Base-by-base conservation (phyloP, 2,888 invertebrate genomes). In the Trissolcus brochymenae region DNA sequence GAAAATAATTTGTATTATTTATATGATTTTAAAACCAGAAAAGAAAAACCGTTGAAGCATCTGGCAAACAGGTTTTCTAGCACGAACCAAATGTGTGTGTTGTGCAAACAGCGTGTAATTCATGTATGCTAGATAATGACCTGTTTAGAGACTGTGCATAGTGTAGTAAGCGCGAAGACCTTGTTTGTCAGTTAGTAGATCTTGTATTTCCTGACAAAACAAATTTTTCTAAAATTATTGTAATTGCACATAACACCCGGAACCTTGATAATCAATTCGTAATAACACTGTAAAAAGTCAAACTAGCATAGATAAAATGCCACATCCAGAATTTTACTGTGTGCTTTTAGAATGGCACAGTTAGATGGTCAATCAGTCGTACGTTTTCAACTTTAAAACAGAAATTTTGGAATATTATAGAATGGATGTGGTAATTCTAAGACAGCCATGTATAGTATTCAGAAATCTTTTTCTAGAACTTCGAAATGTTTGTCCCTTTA, bases 371-470 rank as follows among this genome's bases (percentile, higher is more conserved):
- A 1, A 13, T 4, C 6, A n/a, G 6, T 46, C 41, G 6, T 72
- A 72, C 35, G 49, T 71, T 7, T 82, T 80, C 61, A 60, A 81
- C 66, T 80, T 29, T 4, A 6, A 4, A 4, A 7, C 1, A 29
- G 29, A 29, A 29, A 50, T 81, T 16, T 2, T 73, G 0, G 59
- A 66, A 13, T 81, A 83, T 51, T 82, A 82, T 62, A 64, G 57
- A 17, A 71, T 76, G 11, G 81, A 82, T 40, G 81, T 82, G 0
- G 72, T 66, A 7, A 82, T 82, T 64, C 59, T 82, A 6, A 50
- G 80, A 14, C 67, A 60, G 1, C 79, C 79, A 0, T 83, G 78
- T 55, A 2, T 82, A 13, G 54, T 75, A 19, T 81, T 82, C 59
- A 57, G 81, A 25, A 14, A 79, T 19, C 7, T 29, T 29, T 29